Conservation (phyloP, 1,140 invertebrate genomes). For the Lordiphosa clarofinis region DNA sequence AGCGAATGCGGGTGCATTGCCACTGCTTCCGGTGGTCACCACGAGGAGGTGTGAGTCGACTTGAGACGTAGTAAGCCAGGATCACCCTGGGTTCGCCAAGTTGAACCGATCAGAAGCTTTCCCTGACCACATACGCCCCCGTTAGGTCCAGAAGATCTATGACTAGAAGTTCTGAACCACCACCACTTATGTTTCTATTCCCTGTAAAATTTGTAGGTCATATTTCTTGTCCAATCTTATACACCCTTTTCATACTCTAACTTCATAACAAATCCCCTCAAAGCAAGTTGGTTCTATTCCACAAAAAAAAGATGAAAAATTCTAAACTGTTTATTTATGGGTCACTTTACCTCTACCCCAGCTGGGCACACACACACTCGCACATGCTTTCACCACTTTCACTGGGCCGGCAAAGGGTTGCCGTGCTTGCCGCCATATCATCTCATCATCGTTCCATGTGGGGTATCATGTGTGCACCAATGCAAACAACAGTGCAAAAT, state of each 20-base stretch:
- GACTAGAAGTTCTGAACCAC: no score
- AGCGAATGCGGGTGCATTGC: no score
- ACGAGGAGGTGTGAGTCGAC: no score
- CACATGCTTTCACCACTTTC: constrained; percentile 55
- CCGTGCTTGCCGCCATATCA: constrained; percentile 49
- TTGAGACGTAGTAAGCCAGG: no score
- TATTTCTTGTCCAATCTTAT: not conserved
- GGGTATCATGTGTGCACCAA: constrained; percentile 62
- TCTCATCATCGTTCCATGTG: constrained; percentile 17
- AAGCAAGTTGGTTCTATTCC: not conserved
- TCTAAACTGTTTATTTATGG: constrained; percentile 70
- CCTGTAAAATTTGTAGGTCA: not conserved
- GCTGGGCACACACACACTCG: constrained; percentile 43
- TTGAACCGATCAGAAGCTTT: no score
- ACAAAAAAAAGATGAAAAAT: constrained; percentile 31
- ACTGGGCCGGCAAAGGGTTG: constrained; percentile 52
- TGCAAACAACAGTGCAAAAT: constrained; percentile 69
- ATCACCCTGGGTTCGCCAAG: no score
- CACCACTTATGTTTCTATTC: not conserved
- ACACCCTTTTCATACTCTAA: constrained; percentile 11
- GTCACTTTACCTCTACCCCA: constrained; percentile 59
- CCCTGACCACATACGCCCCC: no score
- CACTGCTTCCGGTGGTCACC: no score
- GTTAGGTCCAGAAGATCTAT: no score
- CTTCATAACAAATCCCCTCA: constrained; percentile 1